Evolutionary conservation across 2,797 vertebrate genomes (phyloP).

Genomic region (Mormyrops attenuatus): DNA sequence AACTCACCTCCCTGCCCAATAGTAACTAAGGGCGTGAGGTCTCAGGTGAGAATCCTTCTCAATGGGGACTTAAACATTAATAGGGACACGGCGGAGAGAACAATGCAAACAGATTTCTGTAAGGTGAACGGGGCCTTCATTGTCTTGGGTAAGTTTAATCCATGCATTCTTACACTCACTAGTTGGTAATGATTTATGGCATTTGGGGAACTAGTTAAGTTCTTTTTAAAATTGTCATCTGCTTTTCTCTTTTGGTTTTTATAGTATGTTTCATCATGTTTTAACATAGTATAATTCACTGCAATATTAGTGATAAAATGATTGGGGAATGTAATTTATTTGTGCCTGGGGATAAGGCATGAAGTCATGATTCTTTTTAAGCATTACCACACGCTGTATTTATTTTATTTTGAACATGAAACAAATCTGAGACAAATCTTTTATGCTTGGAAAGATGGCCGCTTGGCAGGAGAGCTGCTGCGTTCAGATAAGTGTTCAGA

Average conservation of each 20-base stretch:
- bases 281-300: slow-evolving; percentile 21
- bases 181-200: background rate
- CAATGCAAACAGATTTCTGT: background rate
- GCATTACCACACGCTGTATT: slow-evolving; percentile 33
- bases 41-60: background rate
- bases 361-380: slow-evolving; percentile 42
- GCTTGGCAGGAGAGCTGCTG: slow-evolving; percentile 37
- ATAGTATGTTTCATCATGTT: background rate
- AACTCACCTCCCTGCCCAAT: background rate
- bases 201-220: background rate
- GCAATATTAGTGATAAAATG: slow-evolving; percentile 34
- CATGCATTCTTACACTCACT: background rate
- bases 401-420: slow-evolving; percentile 37
- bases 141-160: background rate
- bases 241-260: background rate
- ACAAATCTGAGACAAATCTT: slow-evolving; percentile 33
- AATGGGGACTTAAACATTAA: background rate
- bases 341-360: slow-evolving; percentile 33
- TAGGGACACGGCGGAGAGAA: background rate
- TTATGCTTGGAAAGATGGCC: slow-evolving; percentile 37
- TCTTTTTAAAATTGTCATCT: background rate
- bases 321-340: slow-evolving; percentile 45
- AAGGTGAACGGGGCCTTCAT: background rate
- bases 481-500: slow-evolving; percentile 33
- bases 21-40: background rate